Evolutionary conservation across 1,140 invertebrate genomes (phyloP).

Genomic region (Hypsibius dujardini): DNA sequence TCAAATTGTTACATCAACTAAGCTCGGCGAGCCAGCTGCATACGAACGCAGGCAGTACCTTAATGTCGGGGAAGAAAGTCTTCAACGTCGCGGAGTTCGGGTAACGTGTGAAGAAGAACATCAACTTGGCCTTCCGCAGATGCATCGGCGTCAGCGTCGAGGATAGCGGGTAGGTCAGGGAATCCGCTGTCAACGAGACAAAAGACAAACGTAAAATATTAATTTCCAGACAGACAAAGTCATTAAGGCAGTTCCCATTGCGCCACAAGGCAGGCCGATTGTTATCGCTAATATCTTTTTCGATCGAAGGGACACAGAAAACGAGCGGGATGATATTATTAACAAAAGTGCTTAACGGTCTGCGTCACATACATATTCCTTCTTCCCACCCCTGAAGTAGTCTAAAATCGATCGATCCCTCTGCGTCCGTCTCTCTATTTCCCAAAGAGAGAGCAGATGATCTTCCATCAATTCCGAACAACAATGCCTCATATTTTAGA

Average conservation of each 20-base stretch:
- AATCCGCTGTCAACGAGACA: not conserved
- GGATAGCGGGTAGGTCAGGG: slow-evolving; percentile 53
- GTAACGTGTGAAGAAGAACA: slow-evolving; percentile 99
- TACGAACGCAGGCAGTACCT: slow-evolving; percentile 28
- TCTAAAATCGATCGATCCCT: no score
- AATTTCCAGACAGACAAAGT: not conserved
- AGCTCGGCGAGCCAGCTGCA: no score
- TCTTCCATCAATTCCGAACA: not conserved
- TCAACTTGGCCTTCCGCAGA: slow-evolving; percentile 96
- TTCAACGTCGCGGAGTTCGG: slow-evolving; percentile 93
- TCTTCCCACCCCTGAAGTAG: no score
- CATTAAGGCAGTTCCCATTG: not conserved
- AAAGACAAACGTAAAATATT: not conserved
- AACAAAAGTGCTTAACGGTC: no score
- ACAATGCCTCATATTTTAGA: not conserved
- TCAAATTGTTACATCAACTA: no score
- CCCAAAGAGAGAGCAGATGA: not conserved
- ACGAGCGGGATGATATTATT: no score
- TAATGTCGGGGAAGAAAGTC: slow-evolving; percentile 99
- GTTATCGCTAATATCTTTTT: no score
- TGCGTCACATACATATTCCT: no score
- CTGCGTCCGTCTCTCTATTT: no score
- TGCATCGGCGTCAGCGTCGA: slow-evolving; percentile 97
- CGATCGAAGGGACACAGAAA: no score
- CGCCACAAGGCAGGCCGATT: no score